These are phyloP conservation scores for Drosophila phalerata DNA, from an alignment of 2,888 invertebrate genomes.

Conservation along the genomic window DNA sequence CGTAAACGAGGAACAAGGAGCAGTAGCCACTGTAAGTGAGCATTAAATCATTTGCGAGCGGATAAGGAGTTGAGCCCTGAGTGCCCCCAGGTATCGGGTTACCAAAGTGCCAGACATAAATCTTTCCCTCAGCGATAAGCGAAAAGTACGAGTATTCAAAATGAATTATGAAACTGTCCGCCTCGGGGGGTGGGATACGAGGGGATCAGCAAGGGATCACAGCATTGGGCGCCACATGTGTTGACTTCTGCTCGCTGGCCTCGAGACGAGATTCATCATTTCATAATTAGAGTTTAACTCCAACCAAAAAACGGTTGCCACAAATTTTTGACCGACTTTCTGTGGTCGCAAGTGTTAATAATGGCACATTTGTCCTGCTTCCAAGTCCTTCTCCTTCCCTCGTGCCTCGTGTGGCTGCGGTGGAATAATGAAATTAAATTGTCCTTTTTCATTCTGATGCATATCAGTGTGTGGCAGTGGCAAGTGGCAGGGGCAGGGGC, in stretches of 20 bases:
- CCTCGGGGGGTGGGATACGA: constrained; percentile 1
- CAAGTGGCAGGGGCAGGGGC: constrained; percentile 6
- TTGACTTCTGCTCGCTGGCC: constrained; percentile 7
- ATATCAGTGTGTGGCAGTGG: constrained; percentile 46
- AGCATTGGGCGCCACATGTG: constrained; percentile 52
- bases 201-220: background rate
- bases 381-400: constrained; percentile 4
- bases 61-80: constrained; percentile 69
- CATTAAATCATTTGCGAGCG: constrained; percentile 73
- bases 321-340: constrained; percentile 70
- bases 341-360: constrained; percentile 79
- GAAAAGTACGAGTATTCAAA: constrained; percentile 67
- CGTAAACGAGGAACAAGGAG: background rate
- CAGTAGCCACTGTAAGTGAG: constrained; percentile 68
- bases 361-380: constrained; percentile 59
- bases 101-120: constrained; percentile 68
- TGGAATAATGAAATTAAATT: constrained; percentile 79
- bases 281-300: constrained; percentile 72
- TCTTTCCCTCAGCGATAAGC: constrained; percentile 77
- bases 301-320: constrained; percentile 44
- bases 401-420: constrained; percentile 3
- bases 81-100: constrained; percentile 66
- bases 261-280: constrained; percentile 75
- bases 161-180: constrained; percentile 71
- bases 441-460: constrained; percentile 79